phyloP scores from a whole-genome alignment of 1,140 invertebrate species.

The Chironomus tepperi region DNA sequence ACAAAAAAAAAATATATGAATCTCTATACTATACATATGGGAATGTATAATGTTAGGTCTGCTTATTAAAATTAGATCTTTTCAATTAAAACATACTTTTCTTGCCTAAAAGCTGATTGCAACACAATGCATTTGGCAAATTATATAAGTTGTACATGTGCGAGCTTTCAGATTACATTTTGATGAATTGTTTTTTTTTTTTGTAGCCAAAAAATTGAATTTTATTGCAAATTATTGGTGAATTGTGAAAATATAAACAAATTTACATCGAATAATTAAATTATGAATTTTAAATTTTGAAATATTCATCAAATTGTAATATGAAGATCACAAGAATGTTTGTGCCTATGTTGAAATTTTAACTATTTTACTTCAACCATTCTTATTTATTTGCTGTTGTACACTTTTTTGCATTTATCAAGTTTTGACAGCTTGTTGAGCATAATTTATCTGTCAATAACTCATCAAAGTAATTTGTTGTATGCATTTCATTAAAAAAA shows the following conservation, averaged over 20 bases:
- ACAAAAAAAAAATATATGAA: too few relatives aligned
- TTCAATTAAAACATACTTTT: background rate
- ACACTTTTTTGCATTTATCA: background rate
- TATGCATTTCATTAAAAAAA: constrained; percentile 1
- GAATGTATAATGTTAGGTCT: too few relatives aligned
- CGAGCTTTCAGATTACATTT: too few relatives aligned
- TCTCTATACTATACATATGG: too few relatives aligned
- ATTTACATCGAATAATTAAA: too few relatives aligned
- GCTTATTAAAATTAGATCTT: too few relatives aligned
- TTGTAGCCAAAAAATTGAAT: too few relatives aligned
- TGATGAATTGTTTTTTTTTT: too few relatives aligned
- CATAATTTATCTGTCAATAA: background rate
- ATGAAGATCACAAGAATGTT: background rate
- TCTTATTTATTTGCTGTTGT: background rate
- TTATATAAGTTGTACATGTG: background rate
- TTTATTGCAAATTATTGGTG: too few relatives aligned
- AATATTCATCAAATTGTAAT: too few relatives aligned
- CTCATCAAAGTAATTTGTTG: background rate
- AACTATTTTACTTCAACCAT: background rate
- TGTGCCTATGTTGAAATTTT: background rate
- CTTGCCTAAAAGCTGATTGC: background rate
- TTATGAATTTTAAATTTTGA: too few relatives aligned
- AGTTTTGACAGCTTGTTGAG: background rate
- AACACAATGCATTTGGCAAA: constrained; percentile 23
- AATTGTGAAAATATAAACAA: too few relatives aligned